phyloP scores from a whole-genome alignment of 2,797 vertebrate genomes.

The Spheniscus humboldti region DNA sequence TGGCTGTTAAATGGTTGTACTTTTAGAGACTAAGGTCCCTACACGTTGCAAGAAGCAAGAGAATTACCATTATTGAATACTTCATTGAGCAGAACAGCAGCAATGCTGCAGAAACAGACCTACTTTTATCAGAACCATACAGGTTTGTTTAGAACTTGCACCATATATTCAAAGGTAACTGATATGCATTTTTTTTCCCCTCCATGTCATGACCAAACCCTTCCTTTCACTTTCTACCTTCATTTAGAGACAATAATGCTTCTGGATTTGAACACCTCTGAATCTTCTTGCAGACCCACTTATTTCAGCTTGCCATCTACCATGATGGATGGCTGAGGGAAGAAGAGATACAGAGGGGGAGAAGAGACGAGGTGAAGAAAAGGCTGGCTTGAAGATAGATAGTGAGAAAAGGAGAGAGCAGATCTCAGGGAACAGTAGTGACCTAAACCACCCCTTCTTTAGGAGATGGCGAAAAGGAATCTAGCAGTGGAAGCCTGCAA shows the following conservation, averaged over 20 bases:
- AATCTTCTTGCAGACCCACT: background rate
- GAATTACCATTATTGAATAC: background rate
- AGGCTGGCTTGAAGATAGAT: background rate
- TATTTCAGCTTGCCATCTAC: background rate
- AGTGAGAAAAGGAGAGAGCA: background rate
- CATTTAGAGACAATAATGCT: background rate
- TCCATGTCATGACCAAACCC: background rate
- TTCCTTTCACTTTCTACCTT: background rate
- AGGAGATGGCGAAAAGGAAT: background rate
- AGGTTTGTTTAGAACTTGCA: background rate
- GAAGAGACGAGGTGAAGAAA: background rate
- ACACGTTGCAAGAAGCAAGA: background rate
- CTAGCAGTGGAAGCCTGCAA: background rate
- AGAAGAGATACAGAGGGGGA: background rate
- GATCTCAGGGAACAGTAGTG: background rate
- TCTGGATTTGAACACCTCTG: background rate
- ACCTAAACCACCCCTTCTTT: background rate
- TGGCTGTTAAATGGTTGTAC: background rate
- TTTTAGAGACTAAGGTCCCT: background rate
- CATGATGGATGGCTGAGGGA: background rate
- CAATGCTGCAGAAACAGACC: background rate
- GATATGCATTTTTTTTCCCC: rapidly evolving
- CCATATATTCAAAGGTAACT: background rate
- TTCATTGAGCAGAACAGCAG: background rate
- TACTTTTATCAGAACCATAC: background rate